phyloP scores from a whole-genome alignment of 2,888 invertebrate genomes.

The Epinotia demarniana region DNA sequence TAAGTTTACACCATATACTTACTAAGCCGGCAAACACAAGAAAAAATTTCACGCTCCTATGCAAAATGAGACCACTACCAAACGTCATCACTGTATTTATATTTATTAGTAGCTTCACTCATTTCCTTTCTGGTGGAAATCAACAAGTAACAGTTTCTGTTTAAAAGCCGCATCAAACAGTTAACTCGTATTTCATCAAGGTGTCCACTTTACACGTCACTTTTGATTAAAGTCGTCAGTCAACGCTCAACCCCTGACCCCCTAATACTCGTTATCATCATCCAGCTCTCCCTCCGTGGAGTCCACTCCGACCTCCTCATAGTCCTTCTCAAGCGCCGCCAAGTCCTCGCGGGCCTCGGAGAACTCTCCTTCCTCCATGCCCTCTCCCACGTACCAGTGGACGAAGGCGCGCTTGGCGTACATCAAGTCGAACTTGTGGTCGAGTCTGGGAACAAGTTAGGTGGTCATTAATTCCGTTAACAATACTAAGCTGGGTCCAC shows the following conservation, averaged over 20 bases:
- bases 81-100: too few relatives aligned
- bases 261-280: constrained; percentile 87
- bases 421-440: constrained; percentile 98
- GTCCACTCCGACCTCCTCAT: constrained; percentile 91
- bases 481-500: too few relatives aligned
- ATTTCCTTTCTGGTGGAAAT: too few relatives aligned
- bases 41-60: too few relatives aligned
- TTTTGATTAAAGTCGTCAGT: not conserved
- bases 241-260: not conserved
- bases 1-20: too few relatives aligned
- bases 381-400: constrained; percentile 96
- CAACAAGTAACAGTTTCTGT: too few relatives aligned
- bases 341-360: constrained; percentile 95
- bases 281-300: constrained; percentile 89
- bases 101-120: too few relatives aligned
- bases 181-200: not conserved
- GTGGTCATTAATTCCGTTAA: too few relatives aligned
- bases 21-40: too few relatives aligned
- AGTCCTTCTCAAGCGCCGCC: constrained; percentile 91
- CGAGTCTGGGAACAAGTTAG: constrained; percentile 84
- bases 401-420: constrained; percentile 98
- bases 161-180: too few relatives aligned
- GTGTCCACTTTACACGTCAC: not conserved
- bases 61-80: not conserved
- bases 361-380: constrained; percentile 95